These are phyloP conservation scores for Gerosis bhagava DNA, from an alignment of 2,888 invertebrate genomes.

Conservation along the genomic window DNA sequence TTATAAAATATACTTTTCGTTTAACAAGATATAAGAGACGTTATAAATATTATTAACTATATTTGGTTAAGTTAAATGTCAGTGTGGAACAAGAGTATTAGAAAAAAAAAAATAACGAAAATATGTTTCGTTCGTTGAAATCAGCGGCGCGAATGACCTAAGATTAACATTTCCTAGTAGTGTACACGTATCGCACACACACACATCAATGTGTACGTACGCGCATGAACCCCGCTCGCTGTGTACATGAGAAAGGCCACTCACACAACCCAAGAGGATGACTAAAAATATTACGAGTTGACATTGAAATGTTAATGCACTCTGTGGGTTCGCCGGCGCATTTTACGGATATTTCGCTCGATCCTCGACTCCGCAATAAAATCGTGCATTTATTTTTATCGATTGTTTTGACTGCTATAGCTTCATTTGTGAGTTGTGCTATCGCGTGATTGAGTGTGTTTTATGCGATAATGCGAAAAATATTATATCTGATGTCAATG, in stretches of 20 bases:
- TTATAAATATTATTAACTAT: no score
- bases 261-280: conserved; percentile 58
- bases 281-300: conserved; percentile 80
- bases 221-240: conserved; percentile 38
- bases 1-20: no score
- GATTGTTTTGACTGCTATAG: conserved; percentile 66
- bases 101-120: conserved; percentile 24
- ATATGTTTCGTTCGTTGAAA: conserved; percentile 40
- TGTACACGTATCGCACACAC: conserved; percentile 42
- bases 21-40: no score
- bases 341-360: conserved; percentile 64
- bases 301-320: conserved; percentile 82
- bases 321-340: conserved; percentile 58
- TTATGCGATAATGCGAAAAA: conserved; percentile 58
- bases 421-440: conserved; percentile 51
- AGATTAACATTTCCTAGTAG: conserved; percentile 66
- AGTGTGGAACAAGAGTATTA: conserved; percentile 2
- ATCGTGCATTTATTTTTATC: conserved; percentile 54
- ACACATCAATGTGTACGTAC: conserved; percentile 26
- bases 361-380: conserved; percentile 44
- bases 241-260: conserved; percentile 60
- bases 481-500: conserved; percentile 25
- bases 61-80: no score
- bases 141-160: conserved; percentile 57
- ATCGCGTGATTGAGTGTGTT: conserved; percentile 46